Evolutionary conservation across 2,888 invertebrate species (phyloP).

Genomic region (Himalopsyche japonica): DNA sequence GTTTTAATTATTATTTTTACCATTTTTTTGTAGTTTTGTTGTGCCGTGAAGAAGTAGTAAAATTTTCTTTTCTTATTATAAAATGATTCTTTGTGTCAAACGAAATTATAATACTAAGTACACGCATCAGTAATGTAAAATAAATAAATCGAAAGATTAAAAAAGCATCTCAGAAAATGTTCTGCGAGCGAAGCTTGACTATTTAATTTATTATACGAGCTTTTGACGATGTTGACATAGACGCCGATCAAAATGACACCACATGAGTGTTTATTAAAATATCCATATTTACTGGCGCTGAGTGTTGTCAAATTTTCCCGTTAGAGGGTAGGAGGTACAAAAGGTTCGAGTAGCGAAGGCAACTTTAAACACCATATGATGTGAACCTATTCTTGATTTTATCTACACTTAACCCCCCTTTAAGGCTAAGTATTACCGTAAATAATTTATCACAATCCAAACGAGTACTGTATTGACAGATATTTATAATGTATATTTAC

Average conservation of each 20-base stretch:
- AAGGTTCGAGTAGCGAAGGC: neutral
- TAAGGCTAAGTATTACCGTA: slow-evolving; percentile 11
- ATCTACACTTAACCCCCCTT: slow-evolving; percentile 12
- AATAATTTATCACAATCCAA: slow-evolving; percentile 26
- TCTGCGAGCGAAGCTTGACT: too few relatives aligned
- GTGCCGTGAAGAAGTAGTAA: too few relatives aligned
- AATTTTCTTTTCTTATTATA: too few relatives aligned
- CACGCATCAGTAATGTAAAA: too few relatives aligned
- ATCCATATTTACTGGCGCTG: neutral
- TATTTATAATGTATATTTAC: slow-evolving; percentile 23
- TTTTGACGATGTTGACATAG: neutral
- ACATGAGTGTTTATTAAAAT: neutral
- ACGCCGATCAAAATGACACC: neutral
- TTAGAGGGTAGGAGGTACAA: neutral
- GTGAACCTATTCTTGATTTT: slow-evolving; percentile 15
- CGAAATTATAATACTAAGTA: too few relatives aligned
- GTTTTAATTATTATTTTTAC: too few relatives aligned
- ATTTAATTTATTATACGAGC: neutral
- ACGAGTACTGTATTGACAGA: slow-evolving; percentile 15
- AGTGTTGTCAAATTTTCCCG: neutral
- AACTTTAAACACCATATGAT: neutral
- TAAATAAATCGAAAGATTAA: too few relatives aligned
- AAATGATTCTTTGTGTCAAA: too few relatives aligned
- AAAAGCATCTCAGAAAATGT: too few relatives aligned
- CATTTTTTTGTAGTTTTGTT: too few relatives aligned